Conservation (phyloP, 2,113 vertebrate genomes). For the Andinoacara biseriatus region DNA sequence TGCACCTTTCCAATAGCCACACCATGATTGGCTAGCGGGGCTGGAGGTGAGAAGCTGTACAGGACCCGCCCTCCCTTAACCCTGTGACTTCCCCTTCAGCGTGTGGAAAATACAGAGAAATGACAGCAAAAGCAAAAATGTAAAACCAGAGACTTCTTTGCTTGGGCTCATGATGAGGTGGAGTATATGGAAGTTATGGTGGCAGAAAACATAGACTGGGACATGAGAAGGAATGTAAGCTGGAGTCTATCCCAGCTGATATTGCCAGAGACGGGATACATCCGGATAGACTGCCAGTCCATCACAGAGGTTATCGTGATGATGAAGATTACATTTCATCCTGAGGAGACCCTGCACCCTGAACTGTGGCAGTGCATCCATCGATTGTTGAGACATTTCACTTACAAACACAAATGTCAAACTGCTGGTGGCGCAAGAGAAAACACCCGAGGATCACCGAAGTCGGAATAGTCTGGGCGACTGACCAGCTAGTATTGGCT, state of each 20-base stretch:
- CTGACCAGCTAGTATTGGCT: not conserved
- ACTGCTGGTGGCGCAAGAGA: not conserved
- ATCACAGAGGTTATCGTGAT: not conserved
- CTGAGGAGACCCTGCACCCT: not conserved
- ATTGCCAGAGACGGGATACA: not conserved
- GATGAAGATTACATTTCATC: not conserved
- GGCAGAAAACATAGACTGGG: not conserved
- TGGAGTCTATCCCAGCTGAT: not conserved
- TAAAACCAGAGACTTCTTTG: not conserved
- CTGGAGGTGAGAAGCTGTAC: not conserved
- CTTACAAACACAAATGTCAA: not conserved
- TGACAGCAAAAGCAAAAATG: not conserved
- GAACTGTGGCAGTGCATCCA: not conserved
- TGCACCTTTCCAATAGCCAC: not conserved
- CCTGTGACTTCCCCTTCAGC: not conserved
- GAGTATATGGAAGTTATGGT: not conserved
- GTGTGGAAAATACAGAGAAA: not conserved
- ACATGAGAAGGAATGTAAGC: not conserved
- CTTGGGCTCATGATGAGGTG: not conserved
- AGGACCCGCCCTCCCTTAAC: not conserved
- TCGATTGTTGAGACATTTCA: not conserved
- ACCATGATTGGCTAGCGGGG: not conserved
- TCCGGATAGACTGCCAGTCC: accelerated
- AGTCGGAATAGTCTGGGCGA: not conserved
- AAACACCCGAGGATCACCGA: not conserved